phyloP scores from a whole-genome alignment of 2,888 invertebrate species.

The Ephialtes manifestator region DNA sequence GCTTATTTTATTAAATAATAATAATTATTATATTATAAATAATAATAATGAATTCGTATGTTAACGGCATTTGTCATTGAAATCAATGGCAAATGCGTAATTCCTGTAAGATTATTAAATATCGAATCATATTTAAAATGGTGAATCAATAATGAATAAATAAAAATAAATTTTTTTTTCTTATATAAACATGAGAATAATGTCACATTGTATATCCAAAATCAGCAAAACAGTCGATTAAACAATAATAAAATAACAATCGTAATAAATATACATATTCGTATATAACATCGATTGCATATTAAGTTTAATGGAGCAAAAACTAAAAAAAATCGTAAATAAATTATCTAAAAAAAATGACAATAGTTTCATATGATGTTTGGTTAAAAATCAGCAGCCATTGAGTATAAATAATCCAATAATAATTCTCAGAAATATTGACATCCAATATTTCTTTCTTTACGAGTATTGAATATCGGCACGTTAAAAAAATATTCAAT shows the following conservation, averaged over 20 bases:
- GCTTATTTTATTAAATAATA: no score
- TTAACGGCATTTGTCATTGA: neutral
- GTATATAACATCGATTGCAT: no score
- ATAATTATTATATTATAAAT: neutral
- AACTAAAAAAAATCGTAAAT: no score
- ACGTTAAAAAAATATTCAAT: neutral
- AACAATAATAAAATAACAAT: neutral
- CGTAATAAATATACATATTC: neutral
- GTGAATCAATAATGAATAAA: no score
- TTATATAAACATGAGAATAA: no score
- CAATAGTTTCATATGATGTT: neutral
- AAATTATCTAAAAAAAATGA: neutral
- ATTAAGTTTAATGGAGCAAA: no score
- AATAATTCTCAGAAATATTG: constrained; percentile 30
- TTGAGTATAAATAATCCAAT: neutral
- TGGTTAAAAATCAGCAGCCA: neutral
- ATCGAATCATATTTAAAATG: no score
- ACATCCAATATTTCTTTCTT: neutral
- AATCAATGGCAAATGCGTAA: neutral
- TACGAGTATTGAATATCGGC: neutral
- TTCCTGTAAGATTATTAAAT: neutral
- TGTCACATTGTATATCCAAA: neutral
- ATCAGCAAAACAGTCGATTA: neutral
- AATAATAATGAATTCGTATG: neutral
- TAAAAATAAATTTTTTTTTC: no score